Evolutionary conservation across 1,140 invertebrate species (phyloP).

Genomic region (Heliconius melpomene): DNA sequence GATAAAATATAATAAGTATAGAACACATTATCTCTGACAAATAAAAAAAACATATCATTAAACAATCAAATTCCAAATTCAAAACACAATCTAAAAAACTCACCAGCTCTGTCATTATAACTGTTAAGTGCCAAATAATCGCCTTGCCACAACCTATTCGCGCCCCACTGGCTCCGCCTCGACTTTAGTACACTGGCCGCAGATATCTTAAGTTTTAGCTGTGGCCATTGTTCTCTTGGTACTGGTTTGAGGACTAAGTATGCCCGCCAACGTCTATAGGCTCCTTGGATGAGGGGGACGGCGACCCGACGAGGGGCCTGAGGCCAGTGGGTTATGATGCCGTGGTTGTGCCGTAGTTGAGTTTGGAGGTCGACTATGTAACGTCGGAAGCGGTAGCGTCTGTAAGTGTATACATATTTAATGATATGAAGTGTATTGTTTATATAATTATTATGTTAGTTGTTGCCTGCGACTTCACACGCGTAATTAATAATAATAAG

Average conservation of each 20-base stretch:
- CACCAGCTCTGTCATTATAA: constrained; percentile 87
- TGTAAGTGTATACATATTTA: constrained; percentile 27
- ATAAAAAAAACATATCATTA: too few species aligned
- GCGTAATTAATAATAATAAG: too few species aligned
- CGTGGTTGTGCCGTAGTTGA: constrained; percentile 49
- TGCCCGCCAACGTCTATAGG: constrained; percentile 91
- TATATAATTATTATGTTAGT: too few species aligned
- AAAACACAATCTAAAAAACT: constrained; percentile 54
- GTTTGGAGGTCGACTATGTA: constrained; percentile 87
- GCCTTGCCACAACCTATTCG: constrained; percentile 92
- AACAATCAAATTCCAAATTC: background rate
- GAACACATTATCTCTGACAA: too few species aligned
- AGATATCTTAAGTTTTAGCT: constrained; percentile 90
- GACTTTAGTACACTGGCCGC: constrained; percentile 89
- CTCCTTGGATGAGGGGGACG: constrained; percentile 83
- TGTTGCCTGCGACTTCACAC: too few species aligned
- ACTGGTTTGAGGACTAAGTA: constrained; percentile 92
- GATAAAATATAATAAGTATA: too few species aligned
- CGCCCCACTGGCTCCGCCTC: constrained; percentile 91
- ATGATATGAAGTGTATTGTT: too few species aligned
- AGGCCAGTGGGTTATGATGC: constrained; percentile 85
- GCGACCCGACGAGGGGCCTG: constrained; percentile 84
- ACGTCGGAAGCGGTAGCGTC: constrained; percentile 90
- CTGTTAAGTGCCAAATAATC: constrained; percentile 91
- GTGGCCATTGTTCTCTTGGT: constrained; percentile 93